Evolutionary conservation across 2,113 vertebrate genomes (phyloP).

Genomic region (Pedetes capensis): DNA sequence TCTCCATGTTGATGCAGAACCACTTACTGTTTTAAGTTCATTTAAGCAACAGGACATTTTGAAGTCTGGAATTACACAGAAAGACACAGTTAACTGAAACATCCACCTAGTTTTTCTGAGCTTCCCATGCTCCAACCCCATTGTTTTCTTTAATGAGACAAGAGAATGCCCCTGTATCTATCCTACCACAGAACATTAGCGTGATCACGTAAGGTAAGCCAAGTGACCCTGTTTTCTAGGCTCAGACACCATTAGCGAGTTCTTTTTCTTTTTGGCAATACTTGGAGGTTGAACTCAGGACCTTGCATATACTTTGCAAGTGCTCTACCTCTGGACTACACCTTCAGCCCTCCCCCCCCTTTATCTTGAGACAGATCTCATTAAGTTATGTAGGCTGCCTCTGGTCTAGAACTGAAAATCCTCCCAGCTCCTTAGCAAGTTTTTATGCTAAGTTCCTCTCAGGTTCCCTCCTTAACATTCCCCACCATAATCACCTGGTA

Average conservation of each 20-base stretch:
- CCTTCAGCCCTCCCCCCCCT: too few species aligned
- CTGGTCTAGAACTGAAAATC: too few species aligned
- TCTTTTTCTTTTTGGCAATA: too few species aligned
- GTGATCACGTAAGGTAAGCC: background rate
- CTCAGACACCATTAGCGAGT: background rate
- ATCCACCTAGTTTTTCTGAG: background rate
- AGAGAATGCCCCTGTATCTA: background rate
- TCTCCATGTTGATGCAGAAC: background rate
- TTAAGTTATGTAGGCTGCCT: too few species aligned
- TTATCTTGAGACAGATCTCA: too few species aligned
- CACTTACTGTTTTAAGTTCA: background rate
- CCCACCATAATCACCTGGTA: accelerated
- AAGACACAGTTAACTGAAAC: background rate
- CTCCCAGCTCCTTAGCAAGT: too few species aligned
- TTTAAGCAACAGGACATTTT: background rate
- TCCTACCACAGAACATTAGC: background rate
- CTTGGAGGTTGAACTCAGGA: too few species aligned
- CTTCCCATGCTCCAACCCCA: background rate
- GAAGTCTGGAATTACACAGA: background rate
- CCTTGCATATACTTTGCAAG: too few species aligned
- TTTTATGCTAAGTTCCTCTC: background rate
- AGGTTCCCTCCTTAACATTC: accelerated
- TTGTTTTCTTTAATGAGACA: background rate
- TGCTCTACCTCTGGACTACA: too few species aligned
- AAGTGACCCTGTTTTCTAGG: background rate